Evolutionary conservation across 2,797 vertebrate genomes (phyloP).

Genomic region (Onychomys torridus): DNA sequence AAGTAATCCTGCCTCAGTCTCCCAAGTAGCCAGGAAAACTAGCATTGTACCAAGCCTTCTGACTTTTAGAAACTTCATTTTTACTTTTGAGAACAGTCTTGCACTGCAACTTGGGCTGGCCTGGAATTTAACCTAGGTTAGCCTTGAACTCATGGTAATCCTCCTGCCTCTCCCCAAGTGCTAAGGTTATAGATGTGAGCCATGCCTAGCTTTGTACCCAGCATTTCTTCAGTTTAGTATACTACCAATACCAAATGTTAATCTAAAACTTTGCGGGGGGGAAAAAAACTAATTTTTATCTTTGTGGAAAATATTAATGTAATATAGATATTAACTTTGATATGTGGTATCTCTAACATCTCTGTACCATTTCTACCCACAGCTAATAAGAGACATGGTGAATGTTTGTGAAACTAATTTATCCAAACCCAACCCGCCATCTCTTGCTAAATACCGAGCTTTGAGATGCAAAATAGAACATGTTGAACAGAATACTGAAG

Average conservation of each 20-base stretch:
- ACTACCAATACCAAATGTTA: neutral
- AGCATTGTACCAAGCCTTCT: neutral
- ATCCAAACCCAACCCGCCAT: constrained; percentile 85
- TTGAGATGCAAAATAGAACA: constrained; percentile 91
- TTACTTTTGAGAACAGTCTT: neutral
- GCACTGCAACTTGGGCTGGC: neutral
- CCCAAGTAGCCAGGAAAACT: neutral
- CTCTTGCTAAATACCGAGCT: constrained; percentile 91
- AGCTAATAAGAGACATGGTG: constrained; percentile 93
- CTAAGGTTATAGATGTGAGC: neutral
- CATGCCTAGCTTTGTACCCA: neutral
- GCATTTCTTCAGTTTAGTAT: neutral
- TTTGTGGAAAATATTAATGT: constrained; percentile 7
- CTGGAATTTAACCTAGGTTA: neutral
- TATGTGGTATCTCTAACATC: constrained; percentile 26
- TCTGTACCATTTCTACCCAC: constrained; percentile 61
- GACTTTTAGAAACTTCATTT: neutral
- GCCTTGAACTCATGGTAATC: neutral
- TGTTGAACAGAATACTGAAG: constrained; percentile 84
- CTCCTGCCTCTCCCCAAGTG: neutral
- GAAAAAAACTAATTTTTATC: neutral
- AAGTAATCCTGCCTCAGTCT: neutral
- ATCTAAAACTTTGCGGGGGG: neutral
- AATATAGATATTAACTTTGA: constrained; percentile 16
- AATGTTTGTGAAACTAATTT: constrained; percentile 90